Evolutionary conservation across 2,888 invertebrate genomes (phyloP).

Genomic region (Lycocerus yunnanus): DNA sequence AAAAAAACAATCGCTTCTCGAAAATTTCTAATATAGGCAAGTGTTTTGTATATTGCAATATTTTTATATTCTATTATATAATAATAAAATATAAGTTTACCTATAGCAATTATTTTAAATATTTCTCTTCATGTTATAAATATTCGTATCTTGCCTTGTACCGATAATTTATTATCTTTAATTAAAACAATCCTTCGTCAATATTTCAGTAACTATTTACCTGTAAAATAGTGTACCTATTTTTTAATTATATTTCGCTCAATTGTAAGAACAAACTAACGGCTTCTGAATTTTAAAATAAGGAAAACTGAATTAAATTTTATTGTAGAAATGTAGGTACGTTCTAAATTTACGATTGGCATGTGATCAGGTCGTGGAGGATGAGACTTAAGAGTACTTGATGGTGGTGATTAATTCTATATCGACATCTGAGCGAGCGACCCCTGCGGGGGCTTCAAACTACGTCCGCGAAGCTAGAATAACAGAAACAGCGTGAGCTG

Average conservation of each 20-base stretch:
- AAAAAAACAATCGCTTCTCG: slow-evolving; percentile 22
- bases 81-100: no score
- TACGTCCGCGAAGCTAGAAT: slow-evolving; percentile 50
- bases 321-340: not conserved
- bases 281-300: not conserved
- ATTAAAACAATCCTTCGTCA: no score
- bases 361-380: slow-evolving; percentile 23
- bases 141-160: no score
- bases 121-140: no score
- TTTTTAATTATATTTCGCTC: no score
- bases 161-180: no score
- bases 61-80: no score
- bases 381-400: slow-evolving; percentile 36
- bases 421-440: slow-evolving; percentile 47
- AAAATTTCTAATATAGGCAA: not conserved
- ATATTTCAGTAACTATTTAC: no score
- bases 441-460: slow-evolving; percentile 44
- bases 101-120: no score
- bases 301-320: not conserved
- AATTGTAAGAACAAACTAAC: no score
- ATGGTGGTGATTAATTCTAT: slow-evolving; percentile 51
- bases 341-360: slow-evolving; percentile 20
- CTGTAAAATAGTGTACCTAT: no score
- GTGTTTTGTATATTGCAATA: not conserved
- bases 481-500: slow-evolving; percentile 52